A percentile compares a stretch with the other conserved stretches of the same genome.
These are phyloP conservation scores for Limosa lapponica DNA, from an alignment of 2,797 vertebrate species.

Conservation along the genomic window DNA sequence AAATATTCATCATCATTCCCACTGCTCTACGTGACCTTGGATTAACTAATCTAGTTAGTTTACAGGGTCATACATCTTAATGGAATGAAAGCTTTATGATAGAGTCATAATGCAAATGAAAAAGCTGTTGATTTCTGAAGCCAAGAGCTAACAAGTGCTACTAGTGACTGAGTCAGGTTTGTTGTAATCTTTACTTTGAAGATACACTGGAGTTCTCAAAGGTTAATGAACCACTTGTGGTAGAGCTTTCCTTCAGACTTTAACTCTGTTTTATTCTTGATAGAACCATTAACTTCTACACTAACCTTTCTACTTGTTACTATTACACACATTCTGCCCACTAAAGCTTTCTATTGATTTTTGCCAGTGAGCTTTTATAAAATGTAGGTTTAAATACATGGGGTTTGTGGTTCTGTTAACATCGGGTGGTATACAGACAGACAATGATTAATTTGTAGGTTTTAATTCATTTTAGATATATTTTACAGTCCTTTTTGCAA, in stretches of 20 bases:
- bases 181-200: slow-evolving; percentile 77
- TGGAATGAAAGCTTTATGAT: background rate
- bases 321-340: slow-evolving; percentile 88
- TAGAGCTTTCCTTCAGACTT: slow-evolving; percentile 90
- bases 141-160: slow-evolving; percentile 62
- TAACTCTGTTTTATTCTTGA: slow-evolving; percentile 91
- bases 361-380: slow-evolving; percentile 74
- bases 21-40: background rate
- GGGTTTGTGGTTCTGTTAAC: slow-evolving; percentile 48
- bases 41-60: background rate
- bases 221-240: slow-evolving; percentile 96
- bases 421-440: slow-evolving; percentile 13
- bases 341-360: slow-evolving; percentile 92
- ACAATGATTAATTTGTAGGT: slow-evolving; percentile 66
- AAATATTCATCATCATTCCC: background rate
- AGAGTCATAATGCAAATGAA: slow-evolving; percentile 37
- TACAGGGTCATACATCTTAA: background rate
- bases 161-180: slow-evolving; percentile 65
- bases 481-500: slow-evolving; percentile 1
- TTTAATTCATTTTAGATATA: slow-evolving; percentile 46
- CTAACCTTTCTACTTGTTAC: slow-evolving; percentile 91
- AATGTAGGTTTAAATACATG: slow-evolving; percentile 76
- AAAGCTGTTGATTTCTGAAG: slow-evolving; percentile 52
- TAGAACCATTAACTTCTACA: slow-evolving; percentile 92
- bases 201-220: slow-evolving; percentile 86